Evolutionary conservation across 2,113 vertebrate species (phyloP).

Genomic region (Ptychochromis oligacanthus): DNA sequence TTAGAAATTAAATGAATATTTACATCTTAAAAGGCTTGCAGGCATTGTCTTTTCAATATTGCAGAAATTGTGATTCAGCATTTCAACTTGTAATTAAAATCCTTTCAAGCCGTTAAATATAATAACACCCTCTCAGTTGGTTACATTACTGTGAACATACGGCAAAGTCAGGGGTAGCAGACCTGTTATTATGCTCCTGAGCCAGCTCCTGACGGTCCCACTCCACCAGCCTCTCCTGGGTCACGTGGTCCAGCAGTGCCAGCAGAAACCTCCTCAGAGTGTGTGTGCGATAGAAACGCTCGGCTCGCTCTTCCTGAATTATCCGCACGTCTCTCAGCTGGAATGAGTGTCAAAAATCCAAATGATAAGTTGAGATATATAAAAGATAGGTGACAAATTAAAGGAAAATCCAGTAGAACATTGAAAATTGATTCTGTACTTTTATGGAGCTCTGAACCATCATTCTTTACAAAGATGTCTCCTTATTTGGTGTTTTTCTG

Average conservation of each 20-base stretch:
- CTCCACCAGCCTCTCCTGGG: constrained; percentile 71
- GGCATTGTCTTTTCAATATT: neutral
- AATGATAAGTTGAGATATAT: neutral
- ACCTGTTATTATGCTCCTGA: constrained; percentile 84
- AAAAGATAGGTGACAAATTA: neutral
- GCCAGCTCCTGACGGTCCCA: constrained; percentile 78
- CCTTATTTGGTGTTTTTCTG: neutral
- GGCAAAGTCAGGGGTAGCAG: constrained; percentile 31
- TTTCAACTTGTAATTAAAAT: neutral
- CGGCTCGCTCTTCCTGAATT: constrained; percentile 71
- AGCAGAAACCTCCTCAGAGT: constrained; percentile 81
- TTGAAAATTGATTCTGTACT: neutral
- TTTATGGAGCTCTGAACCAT: too few species aligned
- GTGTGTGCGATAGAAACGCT: constrained; percentile 58
- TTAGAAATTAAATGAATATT: neutral
- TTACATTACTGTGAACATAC: constrained; percentile 21
- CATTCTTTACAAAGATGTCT: too few species aligned
- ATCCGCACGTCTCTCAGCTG: constrained; percentile 74
- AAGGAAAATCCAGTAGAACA: neutral
- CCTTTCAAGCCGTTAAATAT: constrained; percentile 12
- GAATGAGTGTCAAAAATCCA: neutral
- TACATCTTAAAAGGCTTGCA: neutral
- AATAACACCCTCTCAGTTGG: neutral
- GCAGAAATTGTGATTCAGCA: neutral
- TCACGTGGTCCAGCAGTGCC: constrained; percentile 78